A percentile compares a stretch with the other conserved stretches of the same genome.
phyloP scores from a whole-genome alignment of 2,888 invertebrate species.

The Dysmachus trigonus region DNA sequence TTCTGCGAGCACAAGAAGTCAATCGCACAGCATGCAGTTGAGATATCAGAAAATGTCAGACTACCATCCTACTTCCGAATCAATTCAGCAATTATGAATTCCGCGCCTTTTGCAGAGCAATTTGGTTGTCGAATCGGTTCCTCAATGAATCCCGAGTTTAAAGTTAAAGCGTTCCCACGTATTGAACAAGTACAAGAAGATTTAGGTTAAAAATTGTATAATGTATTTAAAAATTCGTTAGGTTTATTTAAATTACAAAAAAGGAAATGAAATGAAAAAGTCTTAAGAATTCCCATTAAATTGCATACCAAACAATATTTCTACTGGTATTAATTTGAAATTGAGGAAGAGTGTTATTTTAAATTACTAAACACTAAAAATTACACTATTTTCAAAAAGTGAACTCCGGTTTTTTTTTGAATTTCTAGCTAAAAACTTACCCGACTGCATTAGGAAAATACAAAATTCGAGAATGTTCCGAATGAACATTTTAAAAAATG shows the following conservation, averaged over 20 bases:
- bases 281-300: too few species aligned
- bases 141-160: slow-evolving; percentile 44
- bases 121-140: slow-evolving; percentile 42
- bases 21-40: not conserved
- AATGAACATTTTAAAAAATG: too few species aligned
- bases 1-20: slow-evolving; percentile 11
- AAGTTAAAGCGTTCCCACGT: slow-evolving; percentile 44
- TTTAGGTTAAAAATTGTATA: not conserved
- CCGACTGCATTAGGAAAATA: too few species aligned
- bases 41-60: not conserved
- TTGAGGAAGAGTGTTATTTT: too few species aligned
- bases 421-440: too few species aligned
- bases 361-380: too few species aligned
- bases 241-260: not conserved
- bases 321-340: too few species aligned
- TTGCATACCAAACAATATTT: too few species aligned
- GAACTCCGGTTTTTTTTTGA: too few species aligned
- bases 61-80: slow-evolving; percentile 42
- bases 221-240: not conserved
- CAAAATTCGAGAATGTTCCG: too few species aligned
- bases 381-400: too few species aligned
- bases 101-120: slow-evolving; percentile 28
- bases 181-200: slow-evolving; percentile 41
- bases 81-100: slow-evolving; percentile 44
- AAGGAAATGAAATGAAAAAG: not conserved